These are phyloP conservation scores for Polydrusus pterygomalis DNA, from an alignment of 2,888 invertebrate species.

Conservation along the genomic window DNA sequence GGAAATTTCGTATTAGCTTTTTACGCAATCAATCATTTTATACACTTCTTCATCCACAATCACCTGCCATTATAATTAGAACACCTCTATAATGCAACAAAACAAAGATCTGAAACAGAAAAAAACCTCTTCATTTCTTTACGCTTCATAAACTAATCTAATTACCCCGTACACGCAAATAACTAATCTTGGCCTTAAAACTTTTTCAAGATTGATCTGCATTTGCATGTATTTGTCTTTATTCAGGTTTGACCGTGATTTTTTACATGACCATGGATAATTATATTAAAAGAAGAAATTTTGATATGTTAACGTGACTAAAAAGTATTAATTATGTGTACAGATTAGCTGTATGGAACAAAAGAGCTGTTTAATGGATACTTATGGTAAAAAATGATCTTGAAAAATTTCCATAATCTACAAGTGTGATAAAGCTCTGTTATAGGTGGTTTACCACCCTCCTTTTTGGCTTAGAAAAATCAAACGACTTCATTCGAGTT, in stretches of 20 bases:
- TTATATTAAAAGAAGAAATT: constrained; percentile 32
- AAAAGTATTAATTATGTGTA: not conserved
- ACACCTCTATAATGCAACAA: constrained; percentile 27
- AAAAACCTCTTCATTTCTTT: constrained; percentile 31
- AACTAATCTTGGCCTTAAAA: constrained; percentile 37
- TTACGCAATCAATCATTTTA: not conserved
- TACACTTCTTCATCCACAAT: constrained; percentile 1
- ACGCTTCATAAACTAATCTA: constrained; percentile 51
- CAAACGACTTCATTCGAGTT: too few relatives aligned
- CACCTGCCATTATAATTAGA: constrained; percentile 8
- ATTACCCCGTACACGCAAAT: constrained; percentile 44
- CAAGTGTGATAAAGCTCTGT: too few relatives aligned
- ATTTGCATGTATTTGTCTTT: constrained; percentile 16
- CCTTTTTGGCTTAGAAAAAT: too few relatives aligned
- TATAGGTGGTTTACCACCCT: too few relatives aligned
- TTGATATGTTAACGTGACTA: constrained; percentile 18
- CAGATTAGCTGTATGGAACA: too few relatives aligned
- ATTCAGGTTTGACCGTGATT: constrained; percentile 42
- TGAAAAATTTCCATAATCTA: too few relatives aligned
- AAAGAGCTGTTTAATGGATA: too few relatives aligned
- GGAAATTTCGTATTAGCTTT: too few relatives aligned
- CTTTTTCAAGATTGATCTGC: constrained; percentile 33
- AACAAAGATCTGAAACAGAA: constrained; percentile 31
- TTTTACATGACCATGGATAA: constrained; percentile 36
- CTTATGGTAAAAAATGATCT: too few relatives aligned